These are phyloP conservation scores for Grammomys dolichurus DNA, from an alignment of 2,113 vertebrate species.

Conservation along the genomic window DNA sequence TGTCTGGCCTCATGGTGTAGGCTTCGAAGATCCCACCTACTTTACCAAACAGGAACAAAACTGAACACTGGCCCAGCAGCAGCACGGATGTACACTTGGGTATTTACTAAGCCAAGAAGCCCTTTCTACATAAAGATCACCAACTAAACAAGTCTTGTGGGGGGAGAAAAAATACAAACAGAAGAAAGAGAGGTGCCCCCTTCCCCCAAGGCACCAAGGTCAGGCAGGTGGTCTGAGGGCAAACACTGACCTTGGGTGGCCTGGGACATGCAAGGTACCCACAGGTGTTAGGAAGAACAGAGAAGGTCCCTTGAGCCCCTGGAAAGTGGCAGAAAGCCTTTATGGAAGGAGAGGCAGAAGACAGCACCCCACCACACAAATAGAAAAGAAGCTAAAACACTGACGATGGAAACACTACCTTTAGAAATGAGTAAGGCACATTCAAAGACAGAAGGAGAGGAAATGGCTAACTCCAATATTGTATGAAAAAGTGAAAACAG, in stretches of 20 bases:
- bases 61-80: neutral
- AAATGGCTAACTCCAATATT: neutral
- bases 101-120: neutral
- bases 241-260: neutral
- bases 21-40: neutral
- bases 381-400: neutral
- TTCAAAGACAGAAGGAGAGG: neutral
- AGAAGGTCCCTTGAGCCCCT: neutral
- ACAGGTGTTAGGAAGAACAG: neutral
- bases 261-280: neutral
- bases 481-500: neutral
- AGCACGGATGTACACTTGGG: accelerated
- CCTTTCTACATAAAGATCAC: neutral
- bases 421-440: neutral
- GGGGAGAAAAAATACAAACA: neutral
- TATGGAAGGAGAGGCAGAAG: neutral
- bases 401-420: neutral
- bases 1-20: too few relatives aligned
- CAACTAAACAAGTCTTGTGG: neutral
- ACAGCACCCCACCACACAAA: neutral
- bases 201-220: neutral
- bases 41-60: neutral
- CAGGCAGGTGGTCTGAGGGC: neutral
- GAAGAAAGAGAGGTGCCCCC: neutral
- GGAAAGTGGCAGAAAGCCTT: neutral